Conservation (phyloP, 2,113 vertebrate genomes). For the Prunella fulvescens region DNA sequence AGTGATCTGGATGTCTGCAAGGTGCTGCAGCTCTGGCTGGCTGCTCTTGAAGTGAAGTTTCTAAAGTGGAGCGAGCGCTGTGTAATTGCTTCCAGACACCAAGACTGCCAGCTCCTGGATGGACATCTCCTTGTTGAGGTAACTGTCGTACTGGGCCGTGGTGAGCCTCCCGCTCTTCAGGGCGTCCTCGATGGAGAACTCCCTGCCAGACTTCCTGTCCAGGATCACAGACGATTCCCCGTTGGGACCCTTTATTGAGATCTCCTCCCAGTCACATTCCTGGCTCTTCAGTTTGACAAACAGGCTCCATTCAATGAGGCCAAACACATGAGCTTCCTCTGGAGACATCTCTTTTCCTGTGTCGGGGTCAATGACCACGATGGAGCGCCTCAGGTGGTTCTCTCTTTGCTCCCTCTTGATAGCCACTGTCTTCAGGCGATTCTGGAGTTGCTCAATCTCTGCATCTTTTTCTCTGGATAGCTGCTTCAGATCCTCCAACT, state of each 20-base stretch:
- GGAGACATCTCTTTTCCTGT: constrained; percentile 93
- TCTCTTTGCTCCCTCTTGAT: constrained; percentile 93
- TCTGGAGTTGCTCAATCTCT: constrained; percentile 89
- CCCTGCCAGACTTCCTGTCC: constrained; percentile 91
- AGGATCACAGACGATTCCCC: constrained; percentile 92
- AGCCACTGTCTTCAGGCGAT: constrained; percentile 80
- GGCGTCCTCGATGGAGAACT: constrained; percentile 94
- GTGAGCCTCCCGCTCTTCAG: constrained; percentile 83
- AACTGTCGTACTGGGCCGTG: constrained; percentile 83
- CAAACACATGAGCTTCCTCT: constrained; percentile 88
- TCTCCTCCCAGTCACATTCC: constrained; percentile 98
- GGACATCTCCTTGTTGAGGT: constrained; percentile 91
- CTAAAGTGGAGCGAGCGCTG: constrained; percentile 14
- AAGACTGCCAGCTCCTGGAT: constrained; percentile 94
- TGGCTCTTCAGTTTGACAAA: constrained; percentile 93
- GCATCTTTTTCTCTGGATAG: constrained; percentile 85
- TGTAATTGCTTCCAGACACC: constrained; percentile 80
- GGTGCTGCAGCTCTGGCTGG: constrained; percentile 7
- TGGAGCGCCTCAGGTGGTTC: constrained; percentile 91
- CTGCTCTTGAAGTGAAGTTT: constrained; percentile 8
- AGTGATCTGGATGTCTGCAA: constrained; percentile 26
- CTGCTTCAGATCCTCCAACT: constrained; percentile 83
- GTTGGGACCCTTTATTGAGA: constrained; percentile 86
- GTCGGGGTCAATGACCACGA: constrained; percentile 95
- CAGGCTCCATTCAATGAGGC: constrained; percentile 96